Evolutionary conservation across 2,113 vertebrate species (phyloP).

Genomic region (Zosterops japonicus): DNA sequence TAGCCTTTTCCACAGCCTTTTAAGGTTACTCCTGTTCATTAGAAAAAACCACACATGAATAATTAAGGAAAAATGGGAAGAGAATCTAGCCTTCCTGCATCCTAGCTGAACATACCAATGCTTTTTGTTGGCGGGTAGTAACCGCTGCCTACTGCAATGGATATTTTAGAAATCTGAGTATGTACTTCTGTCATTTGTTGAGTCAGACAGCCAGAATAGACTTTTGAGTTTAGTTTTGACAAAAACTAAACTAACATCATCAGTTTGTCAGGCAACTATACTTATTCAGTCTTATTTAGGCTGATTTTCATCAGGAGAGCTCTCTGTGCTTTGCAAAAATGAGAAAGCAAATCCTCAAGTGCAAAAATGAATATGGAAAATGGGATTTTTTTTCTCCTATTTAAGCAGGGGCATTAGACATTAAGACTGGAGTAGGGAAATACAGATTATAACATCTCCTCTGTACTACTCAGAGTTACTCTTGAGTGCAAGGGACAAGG

Average conservation of each 20-base stretch:
- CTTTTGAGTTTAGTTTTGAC: background rate
- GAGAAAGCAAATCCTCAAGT: background rate
- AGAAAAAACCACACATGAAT: background rate
- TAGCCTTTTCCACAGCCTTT: background rate
- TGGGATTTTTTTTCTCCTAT: background rate
- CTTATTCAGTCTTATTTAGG: background rate
- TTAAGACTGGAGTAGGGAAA: background rate
- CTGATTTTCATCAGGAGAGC: background rate
- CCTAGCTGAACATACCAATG: background rate
- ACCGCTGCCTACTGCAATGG: background rate
- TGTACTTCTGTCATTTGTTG: background rate
- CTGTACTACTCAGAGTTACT: background rate
- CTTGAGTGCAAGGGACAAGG: background rate
- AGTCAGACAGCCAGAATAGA: constrained; percentile 10
- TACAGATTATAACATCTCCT: background rate
- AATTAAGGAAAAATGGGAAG: constrained; percentile 25
- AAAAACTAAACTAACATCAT: background rate
- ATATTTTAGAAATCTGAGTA: constrained; percentile 24
- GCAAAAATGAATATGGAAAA: background rate
- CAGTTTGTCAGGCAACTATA: background rate
- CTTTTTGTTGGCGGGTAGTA: background rate
- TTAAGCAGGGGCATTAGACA: background rate
- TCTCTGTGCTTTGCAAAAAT: background rate
- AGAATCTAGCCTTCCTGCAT: background rate
- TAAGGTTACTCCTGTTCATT: background rate